Percentiles rank a stretch among this genome's conserved stretches.
phyloP scores from a whole-genome alignment of 2,797 vertebrate species.

The Muscicapa striata region DNA sequence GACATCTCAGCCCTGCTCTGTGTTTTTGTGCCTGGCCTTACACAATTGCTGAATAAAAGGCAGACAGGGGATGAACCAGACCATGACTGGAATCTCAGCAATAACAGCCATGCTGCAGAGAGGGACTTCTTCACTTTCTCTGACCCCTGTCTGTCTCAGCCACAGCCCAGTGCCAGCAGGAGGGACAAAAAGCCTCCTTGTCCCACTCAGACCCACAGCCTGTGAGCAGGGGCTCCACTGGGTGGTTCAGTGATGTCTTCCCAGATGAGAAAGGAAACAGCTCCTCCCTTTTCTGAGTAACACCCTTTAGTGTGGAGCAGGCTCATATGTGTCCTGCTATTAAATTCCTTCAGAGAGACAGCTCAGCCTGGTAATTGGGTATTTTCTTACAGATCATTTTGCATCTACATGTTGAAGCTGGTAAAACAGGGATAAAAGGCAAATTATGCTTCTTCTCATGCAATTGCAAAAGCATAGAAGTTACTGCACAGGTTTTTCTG shows the following conservation, averaged over 20 bases:
- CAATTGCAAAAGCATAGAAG: background rate
- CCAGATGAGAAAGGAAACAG: background rate
- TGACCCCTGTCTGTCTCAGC: background rate
- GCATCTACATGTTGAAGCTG: background rate
- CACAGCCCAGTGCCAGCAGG: background rate
- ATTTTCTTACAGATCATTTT: background rate
- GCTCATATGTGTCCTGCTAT: background rate
- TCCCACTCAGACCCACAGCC: background rate
- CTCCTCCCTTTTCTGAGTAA: background rate
- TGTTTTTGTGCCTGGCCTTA: background rate
- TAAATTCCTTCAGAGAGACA: background rate
- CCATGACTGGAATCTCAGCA: background rate
- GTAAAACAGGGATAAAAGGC: background rate
- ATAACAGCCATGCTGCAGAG: background rate
- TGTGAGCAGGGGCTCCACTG: rapidly evolving
- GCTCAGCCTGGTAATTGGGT: background rate
- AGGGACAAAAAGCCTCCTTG: background rate
- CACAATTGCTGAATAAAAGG: background rate
- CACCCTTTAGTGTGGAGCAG: background rate
- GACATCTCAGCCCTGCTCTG: background rate
- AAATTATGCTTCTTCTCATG: background rate
- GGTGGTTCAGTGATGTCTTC: background rate
- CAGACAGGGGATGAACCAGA: background rate
- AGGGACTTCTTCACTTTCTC: background rate
- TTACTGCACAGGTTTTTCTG: background rate